A percentile compares a stretch with the other conserved stretches of the same genome.
Conservation (phyloP, 2,888 invertebrate genomes). For the Melikaiella ostensackeni region DNA sequence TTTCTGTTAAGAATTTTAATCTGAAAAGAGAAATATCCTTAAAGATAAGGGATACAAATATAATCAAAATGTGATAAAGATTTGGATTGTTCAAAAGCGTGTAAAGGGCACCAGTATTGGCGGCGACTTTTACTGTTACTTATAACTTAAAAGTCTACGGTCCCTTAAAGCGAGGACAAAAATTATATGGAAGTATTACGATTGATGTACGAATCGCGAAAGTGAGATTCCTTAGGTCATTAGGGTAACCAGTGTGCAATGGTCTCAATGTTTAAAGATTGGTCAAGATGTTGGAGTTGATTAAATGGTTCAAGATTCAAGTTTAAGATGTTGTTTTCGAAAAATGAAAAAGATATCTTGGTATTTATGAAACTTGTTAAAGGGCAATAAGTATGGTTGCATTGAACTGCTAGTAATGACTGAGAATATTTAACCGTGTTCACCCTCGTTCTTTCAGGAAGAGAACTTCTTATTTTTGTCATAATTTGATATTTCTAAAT, state of each 20-base stretch:
- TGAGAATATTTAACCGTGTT: slow-evolving; percentile 17
- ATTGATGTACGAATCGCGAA: background rate
- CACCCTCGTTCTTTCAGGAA: background rate
- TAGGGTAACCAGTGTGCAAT: slow-evolving; percentile 33
- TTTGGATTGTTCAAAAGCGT: background rate
- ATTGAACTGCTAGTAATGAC: background rate
- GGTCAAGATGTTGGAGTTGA: background rate
- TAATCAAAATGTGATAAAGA: slow-evolving; percentile 24
- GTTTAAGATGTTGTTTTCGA: background rate
- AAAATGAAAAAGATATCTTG: background rate
- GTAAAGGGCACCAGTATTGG: slow-evolving; percentile 9
- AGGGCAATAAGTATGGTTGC: background rate
- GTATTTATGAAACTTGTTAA: background rate
- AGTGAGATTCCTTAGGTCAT: slow-evolving; percentile 2
- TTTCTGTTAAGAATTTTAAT: background rate
- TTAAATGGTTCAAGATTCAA: background rate
- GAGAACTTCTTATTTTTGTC: slow-evolving; percentile 29
- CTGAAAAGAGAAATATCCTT: background rate
- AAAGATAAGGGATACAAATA: background rate
- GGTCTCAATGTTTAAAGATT: background rate
- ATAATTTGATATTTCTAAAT: slow-evolving; percentile 32
- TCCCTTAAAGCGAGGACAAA: background rate
- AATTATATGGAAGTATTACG: slow-evolving; percentile 16
- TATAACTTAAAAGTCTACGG: background rate
- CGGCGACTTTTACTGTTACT: slow-evolving; percentile 2